These are phyloP conservation scores for Coracias cyanogaster DNA, from an alignment of 2,797 vertebrate genomes.

Conservation along the genomic window DNA sequence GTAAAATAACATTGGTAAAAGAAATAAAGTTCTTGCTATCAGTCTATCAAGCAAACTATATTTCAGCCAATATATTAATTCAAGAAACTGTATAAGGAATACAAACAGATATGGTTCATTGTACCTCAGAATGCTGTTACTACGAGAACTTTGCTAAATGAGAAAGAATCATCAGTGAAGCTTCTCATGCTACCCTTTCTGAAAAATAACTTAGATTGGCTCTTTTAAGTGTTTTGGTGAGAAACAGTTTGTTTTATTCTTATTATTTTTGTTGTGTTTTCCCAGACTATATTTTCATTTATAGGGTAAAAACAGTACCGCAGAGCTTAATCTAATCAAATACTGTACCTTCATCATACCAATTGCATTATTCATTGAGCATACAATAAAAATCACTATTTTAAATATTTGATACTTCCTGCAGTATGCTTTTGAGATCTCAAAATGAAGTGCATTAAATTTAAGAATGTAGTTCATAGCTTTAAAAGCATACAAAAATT, in stretches of 20 bases:
- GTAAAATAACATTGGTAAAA: neutral
- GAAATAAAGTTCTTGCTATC: neutral
- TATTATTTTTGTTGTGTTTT: neutral
- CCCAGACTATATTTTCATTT: neutral
- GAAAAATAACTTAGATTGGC: neutral
- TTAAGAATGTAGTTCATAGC: neutral
- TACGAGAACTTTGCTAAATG: neutral
- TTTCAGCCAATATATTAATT: neutral
- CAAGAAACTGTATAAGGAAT: neutral
- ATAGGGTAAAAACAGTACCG: neutral
- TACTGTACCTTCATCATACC: neutral
- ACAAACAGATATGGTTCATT: neutral
- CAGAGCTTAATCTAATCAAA: neutral
- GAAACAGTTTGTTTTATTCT: neutral
- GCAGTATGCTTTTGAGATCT: neutral
- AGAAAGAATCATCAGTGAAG: neutral
- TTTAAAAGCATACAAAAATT: neutral
- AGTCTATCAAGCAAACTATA: neutral
- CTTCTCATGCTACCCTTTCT: neutral
- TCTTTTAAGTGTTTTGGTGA: neutral
- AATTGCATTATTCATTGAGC: neutral
- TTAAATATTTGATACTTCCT: neutral
- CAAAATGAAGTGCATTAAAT: neutral
- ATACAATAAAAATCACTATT: neutral
- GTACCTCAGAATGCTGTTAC: neutral